Evolutionary conservation across 2,888 invertebrate genomes (phyloP), one percentile per base, ranked within the genome.

Genomic region (Phyto melanocephala): DNA sequence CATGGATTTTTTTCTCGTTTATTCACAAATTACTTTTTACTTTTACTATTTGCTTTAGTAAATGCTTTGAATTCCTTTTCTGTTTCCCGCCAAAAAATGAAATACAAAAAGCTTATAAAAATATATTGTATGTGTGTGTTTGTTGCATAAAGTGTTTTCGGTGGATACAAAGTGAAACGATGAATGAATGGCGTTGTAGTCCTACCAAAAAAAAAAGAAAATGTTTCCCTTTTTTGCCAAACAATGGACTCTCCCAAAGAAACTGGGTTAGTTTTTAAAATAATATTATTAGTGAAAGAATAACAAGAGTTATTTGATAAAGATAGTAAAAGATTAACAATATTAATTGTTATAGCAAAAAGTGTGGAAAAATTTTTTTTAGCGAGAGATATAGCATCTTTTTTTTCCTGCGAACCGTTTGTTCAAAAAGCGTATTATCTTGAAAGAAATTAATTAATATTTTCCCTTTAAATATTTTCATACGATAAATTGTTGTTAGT

Each of bases 251-350:
- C 15, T 70, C 1, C 20, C 35, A 72, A 40, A 58, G 63, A 78
- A 81, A 81, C 50, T 81, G 33, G 74, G 78, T 81, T 78, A 81
- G 35, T 70, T 78, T 58, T 63, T 65, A 68, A 78, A 81, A 78
- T 78, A 65, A 78, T 58, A 78, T 74, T 68, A 81, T 68, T 72
- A 76, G 67, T 60, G 28, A 35, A 42, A 28, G n/a, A n/a, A n/a
- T n/a, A n/a, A n/a, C n/a, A n/a, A n/a, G n/a, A n/a, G n/a, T n/a
- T n/a, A n/a, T n/a, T n/a, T n/a, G n/a, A n/a, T n/a, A n/a, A n/a
- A n/a, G n/a, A 6, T 28, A 5, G 28, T 28, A 28, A 28, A 28
- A 28, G 4, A 28, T 28, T 6, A 3, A 28, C 28, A 28, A 28
- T 28, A 28, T 28, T 28, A 28, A 28, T 28, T 28, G 3, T 28